A percentile compares a stretch with the other conserved stretches of the same genome.
Conservation (phyloP, 2,888 invertebrate species). For the Blomia tropicalis region DNA sequence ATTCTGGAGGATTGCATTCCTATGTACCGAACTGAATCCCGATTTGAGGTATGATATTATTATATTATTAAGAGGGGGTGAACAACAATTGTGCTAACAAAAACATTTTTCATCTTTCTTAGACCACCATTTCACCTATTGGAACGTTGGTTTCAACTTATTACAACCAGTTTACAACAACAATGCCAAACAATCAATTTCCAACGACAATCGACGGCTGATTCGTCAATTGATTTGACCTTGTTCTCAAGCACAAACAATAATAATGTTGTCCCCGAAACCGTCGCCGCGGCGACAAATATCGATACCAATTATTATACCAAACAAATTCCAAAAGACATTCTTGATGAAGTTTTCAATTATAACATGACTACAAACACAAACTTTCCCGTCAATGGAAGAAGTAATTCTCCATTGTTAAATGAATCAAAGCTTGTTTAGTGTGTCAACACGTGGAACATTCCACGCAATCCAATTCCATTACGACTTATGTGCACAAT, state of each 20-base stretch:
- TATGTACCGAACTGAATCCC: slow-evolving; percentile 76
- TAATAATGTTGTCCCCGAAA: too few species aligned
- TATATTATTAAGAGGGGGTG: not conserved
- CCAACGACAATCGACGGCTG: not conserved
- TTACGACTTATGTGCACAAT: not conserved
- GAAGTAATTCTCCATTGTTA: not conserved
- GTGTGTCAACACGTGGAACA: not conserved
- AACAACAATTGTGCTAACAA: too few species aligned
- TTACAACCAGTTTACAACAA: not conserved
- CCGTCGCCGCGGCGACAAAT: too few species aligned
- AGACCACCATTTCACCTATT: slow-evolving; percentile 77
- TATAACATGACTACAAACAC: too few species aligned
- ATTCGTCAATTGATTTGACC: not conserved
- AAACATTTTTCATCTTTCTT: slow-evolving; percentile 22
- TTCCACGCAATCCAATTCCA: not conserved
- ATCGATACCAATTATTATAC: too few species aligned
- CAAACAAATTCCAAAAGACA: slow-evolving; percentile 44
- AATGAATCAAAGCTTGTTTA: not conserved
- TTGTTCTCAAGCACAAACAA: not conserved
- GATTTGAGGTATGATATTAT: slow-evolving; percentile 51
- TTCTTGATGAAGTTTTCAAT: slow-evolving; percentile 54
- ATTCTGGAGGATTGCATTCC: slow-evolving; percentile 70
- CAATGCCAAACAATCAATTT: not conserved
- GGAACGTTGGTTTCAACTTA: slow-evolving; percentile 55
- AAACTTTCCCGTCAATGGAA: not conserved